Evolutionary conservation across 2,888 invertebrate species (phyloP).

Genomic region (Antitype chi): DNA sequence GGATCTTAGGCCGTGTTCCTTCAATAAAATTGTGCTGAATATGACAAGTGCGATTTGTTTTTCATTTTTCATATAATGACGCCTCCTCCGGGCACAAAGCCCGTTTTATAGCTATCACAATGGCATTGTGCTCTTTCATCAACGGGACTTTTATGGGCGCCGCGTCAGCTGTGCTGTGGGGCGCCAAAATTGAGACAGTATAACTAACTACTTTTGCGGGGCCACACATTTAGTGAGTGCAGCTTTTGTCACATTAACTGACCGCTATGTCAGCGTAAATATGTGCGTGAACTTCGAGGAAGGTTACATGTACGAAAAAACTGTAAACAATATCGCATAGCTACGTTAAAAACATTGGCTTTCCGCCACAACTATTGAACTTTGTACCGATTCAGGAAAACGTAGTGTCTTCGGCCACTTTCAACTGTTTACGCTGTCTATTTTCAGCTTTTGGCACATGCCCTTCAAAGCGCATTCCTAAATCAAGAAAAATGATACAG

Average conservation of each 20-base stretch:
- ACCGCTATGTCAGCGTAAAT: conserved; percentile 58
- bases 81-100: conserved; percentile 85
- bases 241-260: conserved; percentile 68
- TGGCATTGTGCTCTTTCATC: conserved; percentile 89
- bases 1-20: conserved; percentile 67
- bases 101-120: conserved; percentile 88
- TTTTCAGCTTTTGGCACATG: conserved; percentile 84
- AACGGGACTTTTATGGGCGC: conserved; percentile 85
- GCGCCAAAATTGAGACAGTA: conserved; percentile 86
- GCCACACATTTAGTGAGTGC: conserved; percentile 72
- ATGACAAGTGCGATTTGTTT: conserved; percentile 87
- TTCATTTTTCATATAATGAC: conserved; percentile 88
- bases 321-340: conserved; percentile 71
- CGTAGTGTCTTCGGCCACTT: conserved; percentile 80
- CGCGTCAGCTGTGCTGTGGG: conserved; percentile 84
- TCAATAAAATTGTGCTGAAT: conserved; percentile 80
- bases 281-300: conserved; percentile 38
- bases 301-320: conserved; percentile 60
- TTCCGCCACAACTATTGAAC: conserved; percentile 84
- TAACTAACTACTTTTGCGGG: conserved; percentile 75
- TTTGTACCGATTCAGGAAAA: conserved; percentile 88
- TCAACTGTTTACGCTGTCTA: conserved; percentile 82
- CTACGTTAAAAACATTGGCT: conserved; percentile 80
- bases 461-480: conserved; percentile 51
- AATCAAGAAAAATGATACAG: conserved; percentile 56